A percentile compares a stretch with the other conserved stretches of the same genome.
Conservation (phyloP, 2,888 invertebrate species). For the Dysmachus trigonus region DNA sequence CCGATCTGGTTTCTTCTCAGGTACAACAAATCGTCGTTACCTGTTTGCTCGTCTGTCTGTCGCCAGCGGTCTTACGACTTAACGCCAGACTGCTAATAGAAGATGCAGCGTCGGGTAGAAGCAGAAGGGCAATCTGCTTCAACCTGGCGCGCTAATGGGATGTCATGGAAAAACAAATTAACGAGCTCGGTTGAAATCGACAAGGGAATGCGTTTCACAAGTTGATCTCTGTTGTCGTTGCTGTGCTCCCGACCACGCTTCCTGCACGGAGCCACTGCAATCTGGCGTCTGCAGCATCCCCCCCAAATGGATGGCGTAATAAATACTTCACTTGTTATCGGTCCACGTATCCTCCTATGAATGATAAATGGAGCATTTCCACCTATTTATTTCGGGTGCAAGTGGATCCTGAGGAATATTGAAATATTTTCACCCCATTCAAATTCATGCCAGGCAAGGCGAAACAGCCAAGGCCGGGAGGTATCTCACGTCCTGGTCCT, state of each 20-base stretch:
- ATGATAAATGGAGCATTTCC: constrained; percentile 17
- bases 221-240: background rate
- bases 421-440: background rate
- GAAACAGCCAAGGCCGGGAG: background rate
- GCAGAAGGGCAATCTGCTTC: background rate
- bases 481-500: background rate
- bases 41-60: background rate
- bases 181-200: constrained; percentile 7
- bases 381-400: background rate
- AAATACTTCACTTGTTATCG: constrained; percentile 29
- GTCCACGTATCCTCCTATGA: constrained; percentile 7
- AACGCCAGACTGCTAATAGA: background rate
- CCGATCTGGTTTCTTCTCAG: background rate
- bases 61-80: background rate
- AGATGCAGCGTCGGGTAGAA: background rate
- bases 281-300: background rate
- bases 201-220: constrained; percentile 12
- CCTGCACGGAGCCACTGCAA: background rate
- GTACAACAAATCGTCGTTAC: background rate
- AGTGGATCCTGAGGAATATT: constrained; percentile 10
- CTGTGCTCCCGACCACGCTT: background rate
- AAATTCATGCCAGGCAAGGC: background rate
- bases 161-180: constrained; percentile 18
- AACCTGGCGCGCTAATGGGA: constrained; percentile 5
- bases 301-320: constrained; percentile 13